These are phyloP conservation scores for Galaxias olidus DNA, from an alignment of 2,797 vertebrate genomes.

Conservation along the genomic window DNA sequence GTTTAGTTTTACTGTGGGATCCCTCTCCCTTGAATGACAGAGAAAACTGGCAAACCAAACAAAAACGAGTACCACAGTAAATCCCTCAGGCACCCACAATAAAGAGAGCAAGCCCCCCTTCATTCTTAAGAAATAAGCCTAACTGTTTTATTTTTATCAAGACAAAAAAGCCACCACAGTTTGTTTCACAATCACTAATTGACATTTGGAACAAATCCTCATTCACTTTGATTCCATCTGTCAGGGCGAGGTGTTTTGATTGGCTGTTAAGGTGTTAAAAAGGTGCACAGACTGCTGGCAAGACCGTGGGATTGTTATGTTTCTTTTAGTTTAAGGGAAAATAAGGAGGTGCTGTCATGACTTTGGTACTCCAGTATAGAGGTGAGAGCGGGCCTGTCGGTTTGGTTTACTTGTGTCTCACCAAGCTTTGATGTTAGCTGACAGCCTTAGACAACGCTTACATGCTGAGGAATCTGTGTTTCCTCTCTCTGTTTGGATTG, in stretches of 20 bases:
- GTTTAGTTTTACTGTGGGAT: constrained; percentile 38
- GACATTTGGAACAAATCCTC: too few species aligned
- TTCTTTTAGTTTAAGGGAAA: constrained; percentile 44
- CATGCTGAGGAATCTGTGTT: constrained; percentile 49
- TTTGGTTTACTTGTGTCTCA: constrained; percentile 67
- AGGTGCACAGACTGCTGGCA: constrained; percentile 26
- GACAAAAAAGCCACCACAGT: too few species aligned
- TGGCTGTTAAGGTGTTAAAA: constrained; percentile 40
- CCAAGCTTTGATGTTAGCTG: constrained; percentile 62
- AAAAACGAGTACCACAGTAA: constrained; percentile 28
- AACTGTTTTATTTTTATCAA: too few species aligned
- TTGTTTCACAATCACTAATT: too few species aligned
- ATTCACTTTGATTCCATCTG: not conserved
- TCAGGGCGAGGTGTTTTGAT: not conserved
- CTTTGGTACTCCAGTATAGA: constrained; percentile 43
- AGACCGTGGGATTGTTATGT: constrained; percentile 55
- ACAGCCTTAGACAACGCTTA: constrained; percentile 58
- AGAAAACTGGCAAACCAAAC: constrained; percentile 4
- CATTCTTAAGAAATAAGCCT: too few species aligned
- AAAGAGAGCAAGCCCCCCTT: too few species aligned
- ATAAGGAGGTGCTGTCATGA: constrained; percentile 51
- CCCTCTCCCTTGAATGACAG: constrained; percentile 18
- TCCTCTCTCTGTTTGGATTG: constrained; percentile 60
- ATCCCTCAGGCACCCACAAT: constrained; percentile 23
- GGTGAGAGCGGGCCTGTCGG: constrained; percentile 60